These are phyloP conservation scores for Barnardius zonarius DNA, from an alignment of 2,113 vertebrate species.

Conservation along the genomic window DNA sequence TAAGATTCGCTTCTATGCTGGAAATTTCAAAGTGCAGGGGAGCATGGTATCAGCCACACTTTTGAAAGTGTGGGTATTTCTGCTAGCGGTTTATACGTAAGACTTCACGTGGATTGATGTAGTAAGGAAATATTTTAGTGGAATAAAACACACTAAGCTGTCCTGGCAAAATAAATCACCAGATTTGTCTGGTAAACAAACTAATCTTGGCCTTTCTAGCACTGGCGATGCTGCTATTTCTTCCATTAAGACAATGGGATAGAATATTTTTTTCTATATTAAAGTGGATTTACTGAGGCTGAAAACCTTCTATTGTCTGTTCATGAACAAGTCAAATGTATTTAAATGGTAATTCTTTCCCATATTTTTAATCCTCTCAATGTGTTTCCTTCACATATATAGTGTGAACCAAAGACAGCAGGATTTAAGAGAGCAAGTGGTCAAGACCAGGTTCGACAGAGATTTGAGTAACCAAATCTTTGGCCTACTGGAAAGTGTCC, in stretches of 20 bases:
- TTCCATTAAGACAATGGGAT: neutral
- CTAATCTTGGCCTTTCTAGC: neutral
- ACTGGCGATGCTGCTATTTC: neutral
- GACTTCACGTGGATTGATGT: neutral
- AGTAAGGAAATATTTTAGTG: neutral
- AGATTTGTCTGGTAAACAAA: neutral
- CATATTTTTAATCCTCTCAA: conserved; percentile 66
- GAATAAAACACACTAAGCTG: neutral
- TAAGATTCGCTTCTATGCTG: neutral
- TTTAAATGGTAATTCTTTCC: conserved; percentile 74
- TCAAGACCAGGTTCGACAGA: neutral
- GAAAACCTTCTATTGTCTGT: conserved; percentile 59
- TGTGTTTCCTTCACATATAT: conserved; percentile 28
- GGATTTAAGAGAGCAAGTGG: conserved; percentile 61
- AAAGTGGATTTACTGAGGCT: conserved; percentile 62
- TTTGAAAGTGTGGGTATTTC: neutral
- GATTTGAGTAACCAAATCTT: neutral
- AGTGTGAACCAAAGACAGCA: conserved; percentile 29
- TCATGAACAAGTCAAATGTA: conserved; percentile 51
- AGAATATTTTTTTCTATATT: conserved; percentile 45
- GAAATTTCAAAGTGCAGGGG: neutral
- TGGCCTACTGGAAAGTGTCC: neutral
- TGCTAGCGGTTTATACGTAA: neutral
- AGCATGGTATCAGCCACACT: neutral
- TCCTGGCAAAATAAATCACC: neutral